phyloP scores from a whole-genome alignment of 2,797 vertebrate genomes.

The Phrynocephalus forsythii region DNA sequence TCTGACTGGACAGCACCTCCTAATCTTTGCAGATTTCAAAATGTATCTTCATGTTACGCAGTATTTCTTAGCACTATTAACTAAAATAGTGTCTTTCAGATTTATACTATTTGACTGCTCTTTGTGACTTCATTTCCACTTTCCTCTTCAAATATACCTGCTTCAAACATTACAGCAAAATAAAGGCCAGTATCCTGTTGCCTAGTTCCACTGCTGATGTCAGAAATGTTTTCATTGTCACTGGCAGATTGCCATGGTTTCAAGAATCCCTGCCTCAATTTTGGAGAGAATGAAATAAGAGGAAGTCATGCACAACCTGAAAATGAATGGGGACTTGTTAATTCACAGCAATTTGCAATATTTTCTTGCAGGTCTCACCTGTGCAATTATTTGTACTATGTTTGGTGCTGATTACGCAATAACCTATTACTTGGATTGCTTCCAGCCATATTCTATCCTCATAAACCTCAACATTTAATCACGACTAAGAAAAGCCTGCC shows the following conservation, averaged over 20 bases:
- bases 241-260: too few species aligned
- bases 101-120: background rate
- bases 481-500: background rate
- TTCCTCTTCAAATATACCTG: background rate
- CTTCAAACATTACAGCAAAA: background rate
- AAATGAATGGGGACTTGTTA: too few species aligned
- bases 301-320: too few species aligned
- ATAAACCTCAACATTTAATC: background rate
- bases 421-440: too few species aligned
- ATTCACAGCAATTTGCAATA: background rate
- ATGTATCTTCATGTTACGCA: background rate
- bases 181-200: background rate
- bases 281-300: too few species aligned
- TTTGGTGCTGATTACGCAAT: background rate
- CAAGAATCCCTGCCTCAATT: too few species aligned
- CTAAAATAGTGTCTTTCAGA: background rate
- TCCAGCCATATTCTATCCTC: background rate
- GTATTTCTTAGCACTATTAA: background rate
- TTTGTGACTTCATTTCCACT: rapidly evolving
- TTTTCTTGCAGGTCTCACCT: background rate
- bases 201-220: background rate
- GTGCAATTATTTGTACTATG: background rate
- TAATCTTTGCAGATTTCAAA: background rate
- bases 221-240: too few species aligned
- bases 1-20: background rate